Percentiles rank a stretch among this genome's conserved stretches.
Evolutionary conservation across 2,113 vertebrate species (phyloP).

Genomic region (Glaucomys volans): DNA sequence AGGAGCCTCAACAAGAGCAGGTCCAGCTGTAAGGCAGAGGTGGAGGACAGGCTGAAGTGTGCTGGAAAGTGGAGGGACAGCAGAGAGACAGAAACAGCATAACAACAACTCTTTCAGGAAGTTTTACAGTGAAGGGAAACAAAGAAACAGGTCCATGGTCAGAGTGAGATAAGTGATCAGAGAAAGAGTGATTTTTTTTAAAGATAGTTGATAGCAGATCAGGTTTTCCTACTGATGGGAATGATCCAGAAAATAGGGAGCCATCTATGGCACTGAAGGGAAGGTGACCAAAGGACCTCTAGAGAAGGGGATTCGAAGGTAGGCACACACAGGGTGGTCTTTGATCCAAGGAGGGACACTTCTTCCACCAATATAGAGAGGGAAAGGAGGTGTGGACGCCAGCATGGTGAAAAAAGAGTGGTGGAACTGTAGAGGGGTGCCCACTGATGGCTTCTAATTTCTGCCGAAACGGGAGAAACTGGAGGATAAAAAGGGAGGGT

Average conservation of each 20-base stretch:
- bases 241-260: background rate
- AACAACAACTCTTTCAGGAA: background rate
- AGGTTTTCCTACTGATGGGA: background rate
- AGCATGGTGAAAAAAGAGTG: background rate
- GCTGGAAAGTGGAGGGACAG: background rate
- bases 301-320: background rate
- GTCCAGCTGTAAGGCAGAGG: too few relatives aligned
- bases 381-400: background rate
- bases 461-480: background rate
- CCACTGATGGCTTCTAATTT: background rate
- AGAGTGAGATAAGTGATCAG: background rate
- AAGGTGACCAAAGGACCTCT: background rate
- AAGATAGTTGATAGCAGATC: background rate
- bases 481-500: background rate
- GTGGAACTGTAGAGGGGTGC: background rate
- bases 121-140: background rate
- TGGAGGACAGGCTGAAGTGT: background rate
- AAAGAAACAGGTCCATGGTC: background rate
- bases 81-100: background rate
- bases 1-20: background rate
- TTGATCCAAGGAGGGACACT: background rate
- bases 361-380: background rate
- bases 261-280: background rate
- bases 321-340: background rate
- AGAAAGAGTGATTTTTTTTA: background rate